Conservation (phyloP, 2,888 invertebrate species). For the Acheta domesticus region DNA sequence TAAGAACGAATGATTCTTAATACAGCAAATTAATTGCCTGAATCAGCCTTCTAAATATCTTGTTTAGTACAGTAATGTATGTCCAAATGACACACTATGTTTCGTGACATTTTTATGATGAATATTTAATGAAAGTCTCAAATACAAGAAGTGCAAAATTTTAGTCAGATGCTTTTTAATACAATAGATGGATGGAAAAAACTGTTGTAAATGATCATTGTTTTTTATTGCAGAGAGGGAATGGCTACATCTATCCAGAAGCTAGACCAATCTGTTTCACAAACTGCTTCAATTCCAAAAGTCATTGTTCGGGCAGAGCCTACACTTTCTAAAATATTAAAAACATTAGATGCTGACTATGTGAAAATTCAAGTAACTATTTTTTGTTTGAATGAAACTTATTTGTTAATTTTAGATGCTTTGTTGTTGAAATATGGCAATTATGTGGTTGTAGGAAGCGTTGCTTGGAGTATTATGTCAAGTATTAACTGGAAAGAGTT, state of each 20-base stretch:
- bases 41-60: not conserved
- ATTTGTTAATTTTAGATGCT: slow-evolving; percentile 27
- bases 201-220: too few relatives aligned
- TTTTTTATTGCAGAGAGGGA: slow-evolving; percentile 51
- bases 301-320: slow-evolving; percentile 84
- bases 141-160: not conserved
- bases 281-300: slow-evolving; percentile 68
- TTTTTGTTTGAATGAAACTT: not conserved
- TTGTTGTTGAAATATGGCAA: not conserved
- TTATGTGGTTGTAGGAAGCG: slow-evolving; percentile 58
- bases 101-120: not conserved
- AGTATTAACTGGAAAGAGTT: slow-evolving; percentile 84
- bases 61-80: not conserved
- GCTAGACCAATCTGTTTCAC: slow-evolving; percentile 56
- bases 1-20: slow-evolving; percentile 43
- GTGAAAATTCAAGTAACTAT: slow-evolving; percentile 66
- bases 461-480: slow-evolving; percentile 82
- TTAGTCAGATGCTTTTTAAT: not conserved
- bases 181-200: too few relatives aligned
- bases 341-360: slow-evolving; percentile 85
- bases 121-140: not conserved
- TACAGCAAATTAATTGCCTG: not conserved
- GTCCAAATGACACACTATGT: not conserved
- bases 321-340: slow-evolving; percentile 82
- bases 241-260: slow-evolving; percentile 62